Evolutionary conservation across 2,113 vertebrate genomes (phyloP).

Genomic region (Todiramphus chloris): DNA sequence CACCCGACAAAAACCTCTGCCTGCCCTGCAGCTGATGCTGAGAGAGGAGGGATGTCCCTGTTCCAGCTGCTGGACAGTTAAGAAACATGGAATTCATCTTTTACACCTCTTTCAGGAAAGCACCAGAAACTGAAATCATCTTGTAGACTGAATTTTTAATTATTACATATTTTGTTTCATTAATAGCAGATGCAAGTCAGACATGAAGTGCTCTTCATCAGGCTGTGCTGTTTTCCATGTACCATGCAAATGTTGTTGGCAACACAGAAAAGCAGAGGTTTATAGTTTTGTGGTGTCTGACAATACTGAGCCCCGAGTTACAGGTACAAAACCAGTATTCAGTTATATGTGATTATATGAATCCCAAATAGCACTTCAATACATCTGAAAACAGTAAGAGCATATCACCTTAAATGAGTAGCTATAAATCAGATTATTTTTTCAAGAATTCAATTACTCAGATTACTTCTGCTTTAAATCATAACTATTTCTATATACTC

Average conservation of each 20-base stretch:
- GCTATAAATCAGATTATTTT: not conserved
- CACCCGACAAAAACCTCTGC: not conserved
- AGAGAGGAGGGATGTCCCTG: not conserved
- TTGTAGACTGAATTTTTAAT: not conserved
- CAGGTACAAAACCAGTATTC: not conserved
- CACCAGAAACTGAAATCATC: not conserved
- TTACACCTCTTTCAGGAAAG: not conserved
- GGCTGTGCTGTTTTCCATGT: not conserved
- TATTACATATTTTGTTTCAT: not conserved
- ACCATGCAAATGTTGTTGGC: not conserved
- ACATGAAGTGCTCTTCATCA: not conserved
- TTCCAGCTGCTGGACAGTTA: not conserved
- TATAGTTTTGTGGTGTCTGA: not conserved
- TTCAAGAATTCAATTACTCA: not conserved
- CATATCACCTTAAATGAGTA: not conserved
- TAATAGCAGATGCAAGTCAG: not conserved
- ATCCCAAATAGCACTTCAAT: not conserved
- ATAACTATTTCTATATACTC: not conserved
- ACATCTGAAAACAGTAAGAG: not conserved
- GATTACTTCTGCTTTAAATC: not conserved
- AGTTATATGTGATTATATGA: not conserved
- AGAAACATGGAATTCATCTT: not conserved
- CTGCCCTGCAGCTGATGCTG: accelerated
- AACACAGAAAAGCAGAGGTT: not conserved
- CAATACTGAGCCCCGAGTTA: not conserved